Evolutionary conservation across 2,888 invertebrate species (phyloP).

Genomic region (Drosophila fungiperda): DNA sequence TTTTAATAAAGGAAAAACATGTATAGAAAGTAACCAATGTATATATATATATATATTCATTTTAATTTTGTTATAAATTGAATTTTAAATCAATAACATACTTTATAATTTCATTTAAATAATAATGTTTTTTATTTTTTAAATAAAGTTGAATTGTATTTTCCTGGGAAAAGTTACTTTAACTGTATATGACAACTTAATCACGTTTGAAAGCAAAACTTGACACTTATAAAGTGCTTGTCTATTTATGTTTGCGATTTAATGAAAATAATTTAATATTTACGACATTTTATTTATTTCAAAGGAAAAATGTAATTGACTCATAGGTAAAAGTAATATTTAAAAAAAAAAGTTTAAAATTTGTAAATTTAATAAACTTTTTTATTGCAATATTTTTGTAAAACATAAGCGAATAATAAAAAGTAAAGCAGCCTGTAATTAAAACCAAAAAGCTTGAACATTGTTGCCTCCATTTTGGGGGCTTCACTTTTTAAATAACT

Average conservation of each 20-base stretch:
- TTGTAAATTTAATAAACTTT: too few species aligned
- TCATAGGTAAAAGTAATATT: neutral
- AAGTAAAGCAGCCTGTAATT: slow-evolving; percentile 7
- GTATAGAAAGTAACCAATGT: neutral
- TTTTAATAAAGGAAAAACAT: neutral
- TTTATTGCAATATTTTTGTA: neutral
- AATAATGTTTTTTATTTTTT: too few species aligned
- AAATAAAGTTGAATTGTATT: neutral
- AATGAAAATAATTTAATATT: neutral
- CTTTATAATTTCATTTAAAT: neutral
- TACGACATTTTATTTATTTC: neutral
- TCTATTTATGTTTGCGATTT: neutral
- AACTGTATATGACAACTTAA: neutral
- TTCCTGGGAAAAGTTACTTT: too few species aligned
- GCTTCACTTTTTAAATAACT: slow-evolving; percentile 32
- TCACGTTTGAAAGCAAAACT: neutral
- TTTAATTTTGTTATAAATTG: neutral
- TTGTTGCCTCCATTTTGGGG: neutral
- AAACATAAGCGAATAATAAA: neutral
- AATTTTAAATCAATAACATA: neutral
- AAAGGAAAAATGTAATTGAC: neutral
- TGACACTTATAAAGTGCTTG: neutral
- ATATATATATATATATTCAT: neutral
- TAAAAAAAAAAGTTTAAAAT: neutral
- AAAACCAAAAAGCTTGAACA: neutral